Evolutionary conservation across 1,140 invertebrate species (phyloP), one percentile per base, ranked within the genome.

Genomic region (Thereuonema tuberculata): DNA sequence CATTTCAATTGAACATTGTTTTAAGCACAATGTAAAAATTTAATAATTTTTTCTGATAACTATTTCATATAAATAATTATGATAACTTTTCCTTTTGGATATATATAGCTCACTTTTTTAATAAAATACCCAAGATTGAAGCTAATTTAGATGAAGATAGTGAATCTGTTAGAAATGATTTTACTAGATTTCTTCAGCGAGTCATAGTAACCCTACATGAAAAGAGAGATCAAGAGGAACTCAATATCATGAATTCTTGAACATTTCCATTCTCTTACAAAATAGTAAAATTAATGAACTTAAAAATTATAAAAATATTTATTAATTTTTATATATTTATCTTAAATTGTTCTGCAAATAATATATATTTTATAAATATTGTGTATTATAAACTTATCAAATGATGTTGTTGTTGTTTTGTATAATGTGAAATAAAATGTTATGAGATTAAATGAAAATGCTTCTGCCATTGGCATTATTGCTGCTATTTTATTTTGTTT

Each of bases 61-160:
- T n/a, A n/a, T n/a, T n/a, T n/a, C n/a, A n/a, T n/a, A n/a, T n/a
- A n/a, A n/a, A n/a, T n/a, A n/a, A n/a, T n/a, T n/a, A n/a, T n/a
- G n/a, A n/a, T n/a, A n/a, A n/a, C n/a, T n/a, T n/a, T n/a, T n/a
- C n/a, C n/a, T n/a, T n/a, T n/a, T n/a, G n/a, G n/a, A n/a, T n/a
- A n/a, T n/a, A n/a, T n/a, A n/a, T n/a, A 85, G 84, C 81, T 61
- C 71, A 76, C 37, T 80, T 78, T 21, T 85, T 86, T 65, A 74
- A 75, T 14, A 81, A 81, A 68, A 77, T 86, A 21, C 79, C 78
- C 1, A 77, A 80, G 70, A 76, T 84, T 0, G 74, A 77, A 46
- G 80, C 81, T 3, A 84, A 84, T 64, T 71, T 84, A 53, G 82
- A 83, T 63, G 77, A 80, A 17, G 81, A 80, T 67, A 78, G 78